A percentile compares a stretch with the other conserved stretches of the same genome.
phyloP scores from a whole-genome alignment of 2,888 invertebrate species.

The Cactoblastis cactorum region DNA sequence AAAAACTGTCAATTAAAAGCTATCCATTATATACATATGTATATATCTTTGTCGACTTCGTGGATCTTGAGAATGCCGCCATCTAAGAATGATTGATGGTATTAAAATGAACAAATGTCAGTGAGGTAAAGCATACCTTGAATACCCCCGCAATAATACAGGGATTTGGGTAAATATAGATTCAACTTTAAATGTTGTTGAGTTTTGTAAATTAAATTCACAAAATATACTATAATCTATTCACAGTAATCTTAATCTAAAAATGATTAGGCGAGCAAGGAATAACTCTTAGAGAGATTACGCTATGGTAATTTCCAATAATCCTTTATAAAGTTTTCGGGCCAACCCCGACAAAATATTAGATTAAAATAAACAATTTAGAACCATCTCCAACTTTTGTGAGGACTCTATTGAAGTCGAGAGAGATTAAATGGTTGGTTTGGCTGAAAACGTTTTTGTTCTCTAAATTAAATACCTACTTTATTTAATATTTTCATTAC shows the following conservation, averaged over 20 bases:
- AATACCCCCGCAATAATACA: too few species aligned
- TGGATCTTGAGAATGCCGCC: too few species aligned
- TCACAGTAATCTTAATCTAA: background rate
- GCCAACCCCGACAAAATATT: background rate
- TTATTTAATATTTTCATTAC: too few species aligned
- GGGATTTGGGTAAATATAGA: too few species aligned
- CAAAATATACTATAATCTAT: background rate
- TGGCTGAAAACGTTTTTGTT: background rate
- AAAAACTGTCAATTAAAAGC: too few species aligned
- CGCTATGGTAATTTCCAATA: slow-evolving; percentile 3
- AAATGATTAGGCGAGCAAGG: background rate
- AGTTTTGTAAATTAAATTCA: too few species aligned
- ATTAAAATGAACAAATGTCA: too few species aligned
- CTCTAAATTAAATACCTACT: background rate
- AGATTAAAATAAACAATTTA: slow-evolving; percentile 3
- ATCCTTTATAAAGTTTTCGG: background rate
- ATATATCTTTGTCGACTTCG: too few species aligned
- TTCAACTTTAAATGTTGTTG: too few species aligned
- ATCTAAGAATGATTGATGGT: too few species aligned
- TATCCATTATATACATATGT: too few species aligned
- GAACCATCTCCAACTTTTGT: background rate
- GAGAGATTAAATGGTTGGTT: background rate
- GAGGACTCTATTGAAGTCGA: background rate
- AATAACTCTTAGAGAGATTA: background rate
- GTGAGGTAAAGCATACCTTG: too few species aligned